phyloP scores from a whole-genome alignment of 2,113 vertebrate species.

The Pholis gunnellus region DNA sequence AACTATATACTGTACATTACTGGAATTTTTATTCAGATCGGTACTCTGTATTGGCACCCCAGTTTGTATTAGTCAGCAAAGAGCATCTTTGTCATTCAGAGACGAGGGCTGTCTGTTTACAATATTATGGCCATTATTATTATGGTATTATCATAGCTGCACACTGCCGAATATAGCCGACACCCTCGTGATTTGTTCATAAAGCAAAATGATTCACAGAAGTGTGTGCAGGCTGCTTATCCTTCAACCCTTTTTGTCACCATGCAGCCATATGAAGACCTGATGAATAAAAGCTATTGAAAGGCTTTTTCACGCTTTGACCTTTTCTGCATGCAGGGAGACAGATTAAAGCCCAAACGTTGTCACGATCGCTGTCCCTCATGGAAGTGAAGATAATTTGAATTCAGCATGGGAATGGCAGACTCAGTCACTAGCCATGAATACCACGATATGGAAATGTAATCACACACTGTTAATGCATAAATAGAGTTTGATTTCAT shows the following conservation, averaged over 20 bases:
- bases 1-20: neutral
- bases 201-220: neutral
- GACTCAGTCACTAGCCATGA: neutral
- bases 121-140: neutral
- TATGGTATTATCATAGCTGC: neutral
- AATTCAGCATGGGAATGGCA: neutral
- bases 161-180: neutral
- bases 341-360: slow-evolving; percentile 9
- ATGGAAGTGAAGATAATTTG: neutral
- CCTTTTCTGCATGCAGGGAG: slow-evolving; percentile 22
- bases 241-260: neutral
- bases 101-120: neutral
- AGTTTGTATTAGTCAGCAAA: neutral
- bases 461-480: neutral
- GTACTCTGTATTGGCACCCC: too few species aligned
- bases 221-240: neutral
- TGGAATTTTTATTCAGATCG: neutral
- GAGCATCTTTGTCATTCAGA: neutral
- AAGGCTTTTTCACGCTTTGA: slow-evolving; percentile 17
- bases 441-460: neutral
- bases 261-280: neutral
- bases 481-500: neutral
- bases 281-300: slow-evolving; percentile 4
- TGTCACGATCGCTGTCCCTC: neutral
- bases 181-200: neutral